Base-by-base conservation (phyloP, 2,797 vertebrate species). In the Perodicticus potto region DNA sequence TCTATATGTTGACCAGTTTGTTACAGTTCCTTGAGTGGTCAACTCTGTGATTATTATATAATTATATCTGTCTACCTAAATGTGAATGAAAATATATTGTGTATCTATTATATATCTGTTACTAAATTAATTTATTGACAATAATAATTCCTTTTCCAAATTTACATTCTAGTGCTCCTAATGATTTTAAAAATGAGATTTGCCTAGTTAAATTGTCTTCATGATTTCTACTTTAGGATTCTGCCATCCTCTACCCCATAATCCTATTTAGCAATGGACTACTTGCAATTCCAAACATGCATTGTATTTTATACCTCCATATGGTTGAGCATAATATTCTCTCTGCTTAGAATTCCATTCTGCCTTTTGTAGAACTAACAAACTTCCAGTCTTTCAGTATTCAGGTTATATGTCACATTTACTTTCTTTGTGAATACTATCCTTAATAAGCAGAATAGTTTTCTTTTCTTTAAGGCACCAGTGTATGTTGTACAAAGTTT, bases 341-440 rank as follows among this genome's bases (percentile, higher is more conserved):
- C 11, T 80, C 63, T 40, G n/a, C 25, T 76, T 69, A 65, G 55
- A 93, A 77, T 89, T 65, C 11, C 43, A 49, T 83, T 84, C n/a
- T 76, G 73, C n/a, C 77, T 92, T 84, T 67, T 90, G 29, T 76
- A 74, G 67, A 87, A 59, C 37, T 87, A 84, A 20, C 19, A 55
- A 57, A 57, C 12, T 78, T 78, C 61, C 89, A 63, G 72, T 89
- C 69, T 49, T 89, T 40, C 23, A 59, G 14, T 34, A 29, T 87
- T 76, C 25, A 70, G 91, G 22, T 78, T 77, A n/a, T 20, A 27
- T 77, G 57, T 55, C 65, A n/a, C 43, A 77, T 40, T 85, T 70
- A 90, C 16, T 49, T 74, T 91, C 34, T 82, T 82, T 55, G 29
- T 69, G 80, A 89, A 89, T 20, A 9, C 34, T 63, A 61, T 73